Base-by-base conservation (phyloP, 2,888 invertebrate genomes). In the Caprella mutica region DNA sequence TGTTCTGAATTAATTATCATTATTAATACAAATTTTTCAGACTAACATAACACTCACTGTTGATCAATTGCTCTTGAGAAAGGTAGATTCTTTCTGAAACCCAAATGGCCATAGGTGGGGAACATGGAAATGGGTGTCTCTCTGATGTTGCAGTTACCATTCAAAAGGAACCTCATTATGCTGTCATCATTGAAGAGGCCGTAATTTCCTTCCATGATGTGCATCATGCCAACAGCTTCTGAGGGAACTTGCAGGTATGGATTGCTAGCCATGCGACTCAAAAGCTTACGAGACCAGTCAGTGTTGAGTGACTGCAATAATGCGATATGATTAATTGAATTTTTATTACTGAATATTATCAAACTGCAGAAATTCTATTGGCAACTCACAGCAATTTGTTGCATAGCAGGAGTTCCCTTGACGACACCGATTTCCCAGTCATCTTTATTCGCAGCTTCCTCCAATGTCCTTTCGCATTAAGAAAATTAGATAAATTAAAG, bases 361-460 rank as follows among this genome's bases (percentile, higher is more conserved):
- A n/a, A n/a, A n/a, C n/a, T n/a, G n/a, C n/a, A n/a, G n/a, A n/a
- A n/a, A n/a, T n/a, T n/a, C n/a, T n/a, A n/a, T n/a, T n/a, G n/a
- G n/a, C n/a, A n/a, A n/a, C n/a, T n/a, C n/a, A n/a, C n/a, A n/a
- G n/a, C 9, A n/a, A 56, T 23, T 9, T 38, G 35, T 19, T 46
- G 19, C 14, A 19, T 21, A 1, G 50, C 19, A 6, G 60, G 38
- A 1, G 60, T 60, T 29, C 60, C 60, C 23, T 33, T 48, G 33
- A 50, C 27, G n/a, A 60, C 29, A 12, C 53, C 56, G 9, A 60
- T 56, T 19, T 53, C 17, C 60, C 60, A 60, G 12, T 35, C 38
- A 1, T 48, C 52, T 42, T 44, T 50, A 3, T 17, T 43, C n/a
- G 30, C 39, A 5, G 51, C 51, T 3, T 38, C 51, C 12, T 21